Evolutionary conservation across 2,888 invertebrate genomes (phyloP).

Genomic region (Drosophila neonasuta): DNA sequence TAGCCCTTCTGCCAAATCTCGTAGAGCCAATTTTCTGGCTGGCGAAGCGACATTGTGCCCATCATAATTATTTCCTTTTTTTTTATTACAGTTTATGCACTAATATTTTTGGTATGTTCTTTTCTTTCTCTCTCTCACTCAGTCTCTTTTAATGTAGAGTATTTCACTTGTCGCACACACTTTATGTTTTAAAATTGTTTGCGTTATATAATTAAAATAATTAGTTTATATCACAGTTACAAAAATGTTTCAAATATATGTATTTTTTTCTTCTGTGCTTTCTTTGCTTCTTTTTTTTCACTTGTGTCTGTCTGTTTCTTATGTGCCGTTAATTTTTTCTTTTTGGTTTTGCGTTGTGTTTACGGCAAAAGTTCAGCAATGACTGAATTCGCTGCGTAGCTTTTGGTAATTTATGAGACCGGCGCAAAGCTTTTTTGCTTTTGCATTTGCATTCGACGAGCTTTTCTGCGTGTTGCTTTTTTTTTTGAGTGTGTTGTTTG

Average conservation of each 20-base stretch:
- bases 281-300: slow-evolving; percentile 21
- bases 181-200: neutral
- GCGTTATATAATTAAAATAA: neutral
- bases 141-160: slow-evolving; percentile 4
- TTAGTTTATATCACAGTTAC: slow-evolving; percentile 26
- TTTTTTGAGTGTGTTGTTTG: slow-evolving; percentile 5
- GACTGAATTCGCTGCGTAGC: slow-evolving; percentile 70
- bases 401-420: slow-evolving; percentile 71
- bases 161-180: slow-evolving; percentile 18
- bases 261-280: slow-evolving; percentile 8
- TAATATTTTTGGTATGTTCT: slow-evolving; percentile 34
- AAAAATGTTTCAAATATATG: slow-evolving; percentile 1
- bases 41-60: slow-evolving; percentile 82
- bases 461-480: slow-evolving; percentile 33
- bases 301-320: slow-evolving; percentile 33
- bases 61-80: slow-evolving; percentile 70
- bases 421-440: slow-evolving; percentile 73
- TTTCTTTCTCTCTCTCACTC: slow-evolving; percentile 25
- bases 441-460: slow-evolving; percentile 47
- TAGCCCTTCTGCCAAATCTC: slow-evolving; percentile 87
- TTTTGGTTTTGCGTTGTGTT: slow-evolving; percentile 52
- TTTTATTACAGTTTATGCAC: slow-evolving; percentile 16
- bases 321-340: slow-evolving; percentile 18
- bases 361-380: slow-evolving; percentile 79
- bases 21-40: slow-evolving; percentile 85